A percentile compares a stretch with the other conserved stretches of the same genome.
These are phyloP conservation scores for Ardeotis arabs DNA, from an alignment of 2,113 vertebrate genomes.

Conservation along the genomic window DNA sequence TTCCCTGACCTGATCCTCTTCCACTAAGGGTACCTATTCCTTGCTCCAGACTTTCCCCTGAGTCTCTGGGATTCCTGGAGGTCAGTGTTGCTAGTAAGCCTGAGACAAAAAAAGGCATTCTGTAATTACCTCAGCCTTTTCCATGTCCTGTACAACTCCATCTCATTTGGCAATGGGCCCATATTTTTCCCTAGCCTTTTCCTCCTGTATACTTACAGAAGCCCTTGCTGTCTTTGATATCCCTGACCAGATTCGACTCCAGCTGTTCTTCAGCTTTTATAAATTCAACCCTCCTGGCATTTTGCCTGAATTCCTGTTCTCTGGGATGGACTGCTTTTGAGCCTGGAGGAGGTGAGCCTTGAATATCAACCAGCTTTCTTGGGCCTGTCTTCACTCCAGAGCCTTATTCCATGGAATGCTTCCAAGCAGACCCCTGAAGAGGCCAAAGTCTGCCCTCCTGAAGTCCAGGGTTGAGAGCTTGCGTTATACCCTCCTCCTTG, in stretches of 20 bases:
- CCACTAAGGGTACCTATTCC: background rate
- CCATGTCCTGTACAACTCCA: too few species aligned
- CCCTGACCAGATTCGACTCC: background rate
- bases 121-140: too few species aligned
- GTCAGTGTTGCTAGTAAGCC: too few species aligned
- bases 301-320: background rate
- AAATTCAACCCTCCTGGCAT: background rate
- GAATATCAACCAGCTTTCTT: background rate
- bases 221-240: background rate
- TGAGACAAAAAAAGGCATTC: too few species aligned
- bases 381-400: background rate
- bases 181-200: too few species aligned
- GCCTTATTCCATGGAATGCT: background rate
- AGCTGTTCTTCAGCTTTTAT: background rate
- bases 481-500: background rate
- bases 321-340: background rate
- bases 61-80: too few species aligned
- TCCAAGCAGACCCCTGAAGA: background rate
- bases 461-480: background rate
- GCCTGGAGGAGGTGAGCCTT: background rate
- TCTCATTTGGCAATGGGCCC: too few species aligned
- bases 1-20: background rate
- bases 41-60: background rate
- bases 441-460: background rate
- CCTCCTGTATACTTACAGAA: background rate